Conservation (phyloP, 2,888 invertebrate species). For the Sycophila texana region DNA sequence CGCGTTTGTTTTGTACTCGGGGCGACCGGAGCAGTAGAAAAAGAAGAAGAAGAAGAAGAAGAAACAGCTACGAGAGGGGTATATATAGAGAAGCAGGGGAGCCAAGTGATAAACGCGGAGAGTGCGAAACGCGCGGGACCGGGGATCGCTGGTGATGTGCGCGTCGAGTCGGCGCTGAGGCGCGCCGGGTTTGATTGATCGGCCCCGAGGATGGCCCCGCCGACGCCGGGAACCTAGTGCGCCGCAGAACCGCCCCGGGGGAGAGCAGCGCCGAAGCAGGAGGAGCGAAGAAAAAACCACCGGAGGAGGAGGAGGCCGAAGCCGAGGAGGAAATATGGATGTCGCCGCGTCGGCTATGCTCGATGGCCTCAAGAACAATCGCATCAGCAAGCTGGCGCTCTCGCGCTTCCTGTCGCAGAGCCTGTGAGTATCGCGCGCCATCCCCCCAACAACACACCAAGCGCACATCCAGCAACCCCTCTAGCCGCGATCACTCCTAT, state of each 20-base stretch:
- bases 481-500: too few species aligned
- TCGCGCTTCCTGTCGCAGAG: constrained; percentile 87
- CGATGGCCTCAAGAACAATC: constrained; percentile 86
- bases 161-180: background rate
- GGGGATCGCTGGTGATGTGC: background rate
- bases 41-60: background rate
- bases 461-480: too few species aligned
- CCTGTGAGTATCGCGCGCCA: constrained; percentile 81
- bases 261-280: background rate
- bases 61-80: too few species aligned
- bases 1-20: background rate
- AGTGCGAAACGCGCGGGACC: too few species aligned
- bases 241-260: background rate
- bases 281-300: background rate
- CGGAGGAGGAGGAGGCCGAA: background rate
- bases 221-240: constrained; percentile 37
- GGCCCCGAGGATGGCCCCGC: constrained; percentile 28
- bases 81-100: too few species aligned
- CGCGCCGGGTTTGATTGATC: constrained; percentile 43
- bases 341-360: constrained; percentile 80
- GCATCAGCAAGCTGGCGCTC: constrained; percentile 84
- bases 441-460: too few species aligned
- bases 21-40: background rate
- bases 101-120: background rate
- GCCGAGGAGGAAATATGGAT: constrained; percentile 48